These are phyloP conservation scores for Uloborus diversus DNA, from an alignment of 1,140 invertebrate genomes.

Conservation along the genomic window DNA sequence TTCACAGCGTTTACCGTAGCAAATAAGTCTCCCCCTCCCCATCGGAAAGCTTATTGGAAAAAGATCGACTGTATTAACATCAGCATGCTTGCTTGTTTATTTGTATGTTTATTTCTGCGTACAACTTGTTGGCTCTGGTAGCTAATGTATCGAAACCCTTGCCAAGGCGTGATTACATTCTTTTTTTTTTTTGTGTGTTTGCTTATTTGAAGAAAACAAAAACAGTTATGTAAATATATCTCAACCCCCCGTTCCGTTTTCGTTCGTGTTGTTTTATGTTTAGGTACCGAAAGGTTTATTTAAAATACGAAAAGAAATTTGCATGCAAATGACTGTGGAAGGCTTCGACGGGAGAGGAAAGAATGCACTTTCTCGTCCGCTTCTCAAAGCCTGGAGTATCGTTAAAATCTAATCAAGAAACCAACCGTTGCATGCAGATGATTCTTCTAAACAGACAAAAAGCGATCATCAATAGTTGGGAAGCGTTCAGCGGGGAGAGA, in stretches of 20 bases:
- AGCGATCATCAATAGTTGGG: conserved; percentile 33
- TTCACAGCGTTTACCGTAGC: conserved; percentile 29
- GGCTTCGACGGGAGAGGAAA: not conserved
- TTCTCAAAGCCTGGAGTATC: too few relatives aligned
- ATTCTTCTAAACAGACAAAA: conserved; percentile 31
- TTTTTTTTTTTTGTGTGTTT: not conserved
- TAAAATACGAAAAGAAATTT: conserved; percentile 51
- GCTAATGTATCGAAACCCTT: conserved; percentile 40
- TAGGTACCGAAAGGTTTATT: conserved; percentile 34
- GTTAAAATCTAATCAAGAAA: conserved; percentile 49
- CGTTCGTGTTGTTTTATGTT: conserved; percentile 3
- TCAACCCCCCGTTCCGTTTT: not conserved
- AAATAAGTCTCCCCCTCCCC: conserved; percentile 4
- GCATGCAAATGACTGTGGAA: conserved; percentile 40
- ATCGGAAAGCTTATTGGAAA: conserved; percentile 45
- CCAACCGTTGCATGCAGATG: conserved; percentile 29
- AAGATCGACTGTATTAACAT: conserved; percentile 50
- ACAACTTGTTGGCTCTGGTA: conserved; percentile 50
- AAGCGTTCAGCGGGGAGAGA: not conserved
- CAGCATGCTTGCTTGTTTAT: conserved; percentile 35
- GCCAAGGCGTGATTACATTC: conserved; percentile 35
- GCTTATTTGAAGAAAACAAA: not conserved
- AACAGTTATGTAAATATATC: conserved; percentile 46
- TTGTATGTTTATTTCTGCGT: conserved; percentile 3
- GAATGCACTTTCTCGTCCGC: not conserved